These are phyloP conservation scores for Brevimyrus niger DNA, from an alignment of 2,113 vertebrate species.

Conservation along the genomic window DNA sequence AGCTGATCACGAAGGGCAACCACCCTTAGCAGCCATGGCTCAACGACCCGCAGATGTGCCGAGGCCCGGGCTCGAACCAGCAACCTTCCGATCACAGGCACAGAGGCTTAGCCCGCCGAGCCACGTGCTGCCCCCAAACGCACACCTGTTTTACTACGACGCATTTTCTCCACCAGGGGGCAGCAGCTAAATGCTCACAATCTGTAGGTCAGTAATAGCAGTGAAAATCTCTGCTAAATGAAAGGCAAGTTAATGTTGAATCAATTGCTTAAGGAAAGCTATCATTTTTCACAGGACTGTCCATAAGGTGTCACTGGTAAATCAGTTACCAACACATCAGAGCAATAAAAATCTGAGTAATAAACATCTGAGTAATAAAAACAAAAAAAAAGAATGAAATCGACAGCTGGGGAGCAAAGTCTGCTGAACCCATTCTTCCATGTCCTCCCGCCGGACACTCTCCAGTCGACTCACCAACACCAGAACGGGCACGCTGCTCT, in stretches of 20 bases:
- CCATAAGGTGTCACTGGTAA: neutral
- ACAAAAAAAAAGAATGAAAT: neutral
- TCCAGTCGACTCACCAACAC: conserved; percentile 56
- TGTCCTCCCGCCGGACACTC: neutral
- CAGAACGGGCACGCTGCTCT: conserved; percentile 54
- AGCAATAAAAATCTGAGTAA: neutral
- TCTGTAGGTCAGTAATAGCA: neutral
- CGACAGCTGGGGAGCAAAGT: neutral
- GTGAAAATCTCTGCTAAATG: neutral
- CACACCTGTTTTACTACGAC: neutral
- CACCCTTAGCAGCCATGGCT: too few relatives aligned
- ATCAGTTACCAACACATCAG: neutral
- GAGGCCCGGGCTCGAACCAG: too few relatives aligned
- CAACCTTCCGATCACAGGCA: too few relatives aligned
- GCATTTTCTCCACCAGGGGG: neutral
- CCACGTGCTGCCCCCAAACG: neutral
- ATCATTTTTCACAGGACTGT: neutral
- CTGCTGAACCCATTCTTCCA: neutral
- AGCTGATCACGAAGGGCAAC: too few relatives aligned
- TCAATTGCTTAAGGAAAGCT: neutral
- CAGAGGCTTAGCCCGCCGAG: too few relatives aligned
- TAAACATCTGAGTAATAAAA: neutral
- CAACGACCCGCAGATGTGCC: too few relatives aligned
- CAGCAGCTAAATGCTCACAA: neutral
- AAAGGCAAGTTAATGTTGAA: neutral